These are phyloP conservation scores for Notarius lentiginosus DNA, from an alignment of 2,113 vertebrate species.

Conservation along the genomic window DNA sequence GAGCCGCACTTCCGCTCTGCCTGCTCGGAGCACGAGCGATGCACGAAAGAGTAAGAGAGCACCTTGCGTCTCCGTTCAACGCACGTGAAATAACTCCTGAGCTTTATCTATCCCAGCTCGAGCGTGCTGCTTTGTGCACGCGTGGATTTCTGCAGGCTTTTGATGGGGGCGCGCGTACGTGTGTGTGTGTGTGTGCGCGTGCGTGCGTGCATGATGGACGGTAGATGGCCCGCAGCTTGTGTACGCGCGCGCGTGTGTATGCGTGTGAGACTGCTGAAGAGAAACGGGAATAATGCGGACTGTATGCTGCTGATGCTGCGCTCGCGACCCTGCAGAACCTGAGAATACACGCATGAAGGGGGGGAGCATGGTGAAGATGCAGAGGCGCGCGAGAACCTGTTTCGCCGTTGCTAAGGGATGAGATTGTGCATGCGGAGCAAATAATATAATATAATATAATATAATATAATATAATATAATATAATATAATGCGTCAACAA, in stretches of 20 bases:
- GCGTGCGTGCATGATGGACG: not conserved
- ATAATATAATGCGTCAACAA: not conserved
- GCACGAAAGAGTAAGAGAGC: slow-evolving; percentile 6
- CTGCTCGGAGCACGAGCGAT: slow-evolving; percentile 57
- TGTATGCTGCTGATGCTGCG: slow-evolving; percentile 16
- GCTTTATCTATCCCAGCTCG: not conserved
- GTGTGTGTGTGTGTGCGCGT: not conserved
- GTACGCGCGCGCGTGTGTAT: slow-evolving; percentile 1
- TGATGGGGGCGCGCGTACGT: not conserved
- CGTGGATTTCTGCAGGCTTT: slow-evolving; percentile 16
- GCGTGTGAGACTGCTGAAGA: not conserved
- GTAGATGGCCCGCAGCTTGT: not conserved
- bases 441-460: not conserved
- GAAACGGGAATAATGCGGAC: not conserved
- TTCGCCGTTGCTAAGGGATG: not conserved
- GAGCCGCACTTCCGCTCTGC: slow-evolving; percentile 60
- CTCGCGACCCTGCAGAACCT: not conserved
- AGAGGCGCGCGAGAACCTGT: not conserved
- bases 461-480: not conserved
- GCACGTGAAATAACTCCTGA: slow-evolving; percentile 23
- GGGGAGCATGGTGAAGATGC: not conserved
- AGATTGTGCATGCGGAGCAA: not conserved
- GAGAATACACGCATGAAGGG: not conserved
- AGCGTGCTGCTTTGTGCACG: slow-evolving; percentile 17
- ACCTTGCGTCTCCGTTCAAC: not conserved